Conservation (phyloP, 2,888 invertebrate species). For the Lysandra coridon region DNA sequence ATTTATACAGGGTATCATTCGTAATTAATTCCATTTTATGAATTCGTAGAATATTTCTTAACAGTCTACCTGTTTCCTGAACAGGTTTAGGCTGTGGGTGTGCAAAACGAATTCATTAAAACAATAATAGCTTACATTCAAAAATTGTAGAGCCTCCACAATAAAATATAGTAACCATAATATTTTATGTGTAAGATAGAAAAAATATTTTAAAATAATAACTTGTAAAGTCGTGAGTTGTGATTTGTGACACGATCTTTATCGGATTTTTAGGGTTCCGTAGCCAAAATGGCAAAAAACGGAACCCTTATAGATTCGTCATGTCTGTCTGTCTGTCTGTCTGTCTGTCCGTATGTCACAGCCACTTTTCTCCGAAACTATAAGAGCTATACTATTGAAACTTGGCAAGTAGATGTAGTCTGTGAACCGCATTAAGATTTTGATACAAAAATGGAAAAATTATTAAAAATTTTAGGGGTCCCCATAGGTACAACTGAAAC, state of each 20-base stretch:
- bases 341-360: too few relatives aligned
- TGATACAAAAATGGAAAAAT: too few relatives aligned
- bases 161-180: neutral
- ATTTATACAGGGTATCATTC: neutral
- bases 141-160: neutral
- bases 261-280: neutral
- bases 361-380: too few relatives aligned
- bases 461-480: too few relatives aligned
- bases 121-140: neutral
- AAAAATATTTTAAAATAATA: neutral
- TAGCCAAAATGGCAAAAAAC: too few relatives aligned
- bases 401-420: too few relatives aligned
- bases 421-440: too few relatives aligned
- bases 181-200: neutral
- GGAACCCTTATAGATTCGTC: too few relatives aligned
- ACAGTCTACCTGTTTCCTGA: conserved; percentile 9
- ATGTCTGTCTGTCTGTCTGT: too few relatives aligned
- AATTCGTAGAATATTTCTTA: conserved; percentile 19
- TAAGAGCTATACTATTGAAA: too few relatives aligned
- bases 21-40: neutral
- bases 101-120: conserved; percentile 3
- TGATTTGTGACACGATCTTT: neutral
- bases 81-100: conserved; percentile 8
- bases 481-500: too few relatives aligned
- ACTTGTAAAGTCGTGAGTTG: neutral